Conservation (phyloP, 2,113 vertebrate genomes). For the Eubucco bourcierii region DNA sequence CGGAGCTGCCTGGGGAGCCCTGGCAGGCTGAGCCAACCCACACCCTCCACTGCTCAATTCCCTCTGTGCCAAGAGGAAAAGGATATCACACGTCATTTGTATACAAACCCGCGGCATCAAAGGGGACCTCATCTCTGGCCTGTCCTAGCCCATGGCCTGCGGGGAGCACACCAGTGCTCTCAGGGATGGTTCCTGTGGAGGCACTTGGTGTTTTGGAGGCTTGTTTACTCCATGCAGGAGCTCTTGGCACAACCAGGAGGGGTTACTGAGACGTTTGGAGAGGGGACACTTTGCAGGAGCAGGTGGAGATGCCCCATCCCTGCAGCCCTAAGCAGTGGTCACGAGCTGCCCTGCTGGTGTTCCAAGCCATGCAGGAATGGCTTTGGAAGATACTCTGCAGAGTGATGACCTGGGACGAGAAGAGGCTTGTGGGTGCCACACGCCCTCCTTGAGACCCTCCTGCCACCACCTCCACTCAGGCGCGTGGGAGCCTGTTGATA, state of each 20-base stretch:
- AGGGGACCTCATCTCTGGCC: not conserved
- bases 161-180: not conserved
- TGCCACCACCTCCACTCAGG: not conserved
- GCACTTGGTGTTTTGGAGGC: not conserved
- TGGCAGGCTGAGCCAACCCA: not conserved
- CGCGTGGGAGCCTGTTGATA: not conserved
- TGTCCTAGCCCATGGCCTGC: fast-evolving
- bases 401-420: not conserved
- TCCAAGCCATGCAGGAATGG: fast-evolving
- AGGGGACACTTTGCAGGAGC: fast-evolving
- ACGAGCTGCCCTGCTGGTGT: fast-evolving
- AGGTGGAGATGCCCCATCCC: not conserved
- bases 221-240: not conserved
- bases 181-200: fast-evolving
- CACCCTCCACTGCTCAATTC: not conserved
- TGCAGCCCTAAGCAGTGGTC: not conserved
- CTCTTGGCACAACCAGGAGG: not conserved
- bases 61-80: not conserved
- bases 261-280: not conserved
- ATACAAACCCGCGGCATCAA: not conserved
- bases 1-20: not conserved
- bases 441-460: not conserved
- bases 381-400: not conserved
- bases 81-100: not conserved
- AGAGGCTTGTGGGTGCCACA: not conserved